phyloP scores from a whole-genome alignment of 2,888 invertebrate genomes.

The Nasonovia ribisnigri region DNA sequence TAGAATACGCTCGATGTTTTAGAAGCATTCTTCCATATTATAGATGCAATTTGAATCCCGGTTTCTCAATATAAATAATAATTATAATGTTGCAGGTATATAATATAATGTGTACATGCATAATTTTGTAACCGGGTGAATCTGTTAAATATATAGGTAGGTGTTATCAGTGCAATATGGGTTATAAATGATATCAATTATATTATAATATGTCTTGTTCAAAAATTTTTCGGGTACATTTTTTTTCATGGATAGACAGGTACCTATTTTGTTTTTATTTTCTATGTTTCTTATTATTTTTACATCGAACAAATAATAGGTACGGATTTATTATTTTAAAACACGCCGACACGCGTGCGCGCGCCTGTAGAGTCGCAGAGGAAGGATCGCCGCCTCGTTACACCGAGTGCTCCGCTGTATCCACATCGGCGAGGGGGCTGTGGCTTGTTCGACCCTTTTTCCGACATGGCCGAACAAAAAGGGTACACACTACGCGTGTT shows the following conservation, averaged over 20 bases:
- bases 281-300: not conserved
- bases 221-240: not conserved
- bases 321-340: not conserved
- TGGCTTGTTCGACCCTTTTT: conserved; percentile 53
- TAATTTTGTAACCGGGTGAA: not conserved
- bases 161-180: not conserved
- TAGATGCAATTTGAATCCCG: not conserved
- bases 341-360: not conserved
- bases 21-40: not conserved
- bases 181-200: not conserved
- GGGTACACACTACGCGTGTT: conserved; percentile 29
- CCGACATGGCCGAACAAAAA: conserved; percentile 62
- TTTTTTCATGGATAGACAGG: not conserved
- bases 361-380: not conserved
- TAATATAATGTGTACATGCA: not conserved
- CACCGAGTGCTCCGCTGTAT: not conserved
- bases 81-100: not conserved
- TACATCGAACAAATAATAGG: not conserved
- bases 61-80: not conserved
- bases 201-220: not conserved
- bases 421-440: conserved; percentile 39
- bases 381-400: not conserved
- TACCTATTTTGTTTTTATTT: not conserved
- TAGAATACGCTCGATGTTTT: not conserved
- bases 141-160: not conserved